Evolutionary conservation across 1,140 invertebrate genomes (phyloP).

Genomic region (Brachionus plicatilis): DNA sequence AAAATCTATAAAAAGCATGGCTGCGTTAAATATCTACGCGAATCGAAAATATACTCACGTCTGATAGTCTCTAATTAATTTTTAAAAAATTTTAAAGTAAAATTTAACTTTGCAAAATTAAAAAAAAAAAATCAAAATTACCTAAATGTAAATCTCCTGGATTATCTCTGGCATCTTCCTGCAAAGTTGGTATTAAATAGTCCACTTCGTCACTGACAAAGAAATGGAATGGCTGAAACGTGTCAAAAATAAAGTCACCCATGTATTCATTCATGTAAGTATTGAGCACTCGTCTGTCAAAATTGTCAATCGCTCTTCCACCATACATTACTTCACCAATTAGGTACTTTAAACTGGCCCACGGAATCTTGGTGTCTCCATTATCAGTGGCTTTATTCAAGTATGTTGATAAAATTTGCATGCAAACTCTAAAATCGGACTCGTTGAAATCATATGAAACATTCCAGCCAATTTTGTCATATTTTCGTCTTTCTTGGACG

Average conservation of each 20-base stretch:
- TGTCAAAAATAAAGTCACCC: constrained; percentile 83
- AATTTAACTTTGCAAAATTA: not conserved
- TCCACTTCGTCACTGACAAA: constrained; percentile 69
- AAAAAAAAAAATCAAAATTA: constrained; percentile 41
- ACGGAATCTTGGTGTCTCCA: constrained; percentile 67
- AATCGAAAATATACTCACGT: constrained; percentile 8
- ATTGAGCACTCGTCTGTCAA: constrained; percentile 73
- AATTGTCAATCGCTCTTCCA: constrained; percentile 79
- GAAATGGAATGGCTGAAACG: constrained; percentile 80
- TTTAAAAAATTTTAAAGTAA: not conserved
- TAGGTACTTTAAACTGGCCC: constrained; percentile 80
- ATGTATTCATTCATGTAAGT: constrained; percentile 88
- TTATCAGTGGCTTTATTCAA: constrained; percentile 64
- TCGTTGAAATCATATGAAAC: constrained; percentile 85
- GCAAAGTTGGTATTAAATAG: constrained; percentile 68
- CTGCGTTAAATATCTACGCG: not conserved
- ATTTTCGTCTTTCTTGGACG: constrained; percentile 78
- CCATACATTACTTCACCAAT: constrained; percentile 91
- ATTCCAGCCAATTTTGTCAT: constrained; percentile 88
- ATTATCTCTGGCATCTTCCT: constrained; percentile 62
- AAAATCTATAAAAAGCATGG: not conserved
- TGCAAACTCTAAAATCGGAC: constrained; percentile 79
- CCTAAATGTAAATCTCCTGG: constrained; percentile 46
- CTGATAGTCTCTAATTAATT: not conserved
- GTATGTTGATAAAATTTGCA: constrained; percentile 74